Percentiles rank a stretch among this genome's conserved stretches.
Conservation (phyloP, 64 coral and sea anemone species). For the Stichodactyla helianthus region DNA sequence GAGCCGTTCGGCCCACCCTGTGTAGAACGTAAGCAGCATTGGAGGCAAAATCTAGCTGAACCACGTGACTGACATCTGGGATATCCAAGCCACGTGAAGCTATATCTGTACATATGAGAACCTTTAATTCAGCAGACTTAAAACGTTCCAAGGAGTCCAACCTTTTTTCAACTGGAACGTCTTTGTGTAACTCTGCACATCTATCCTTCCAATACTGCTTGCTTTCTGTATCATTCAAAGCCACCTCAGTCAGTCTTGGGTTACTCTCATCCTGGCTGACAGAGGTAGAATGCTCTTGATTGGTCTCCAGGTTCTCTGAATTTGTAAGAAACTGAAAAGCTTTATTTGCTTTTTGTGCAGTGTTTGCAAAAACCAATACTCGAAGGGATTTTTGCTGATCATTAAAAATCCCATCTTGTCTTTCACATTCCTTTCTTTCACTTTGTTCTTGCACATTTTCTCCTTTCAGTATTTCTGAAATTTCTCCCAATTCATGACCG, state of each 20-base stretch:
- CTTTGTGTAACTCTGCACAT: constrained; percentile 66
- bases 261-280: not conserved
- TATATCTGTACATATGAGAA: constrained; percentile 90
- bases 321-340: constrained; percentile 66
- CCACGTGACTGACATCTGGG: constrained; percentile 83
- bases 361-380: constrained; percentile 83
- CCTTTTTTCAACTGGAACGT: constrained; percentile 54
- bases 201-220: not conserved
- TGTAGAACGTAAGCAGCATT: constrained; percentile 79
- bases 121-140: constrained; percentile 46
- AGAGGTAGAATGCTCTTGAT: not conserved
- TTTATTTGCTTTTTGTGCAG: constrained; percentile 37
- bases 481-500: not conserved
- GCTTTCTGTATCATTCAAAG: not conserved
- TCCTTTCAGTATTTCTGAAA: not conserved
- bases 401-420: not conserved
- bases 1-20: constrained; percentile 83
- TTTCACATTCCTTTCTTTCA: not conserved
- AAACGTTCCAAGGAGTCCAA: constrained; percentile 52
- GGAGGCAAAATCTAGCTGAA: constrained; percentile 90
- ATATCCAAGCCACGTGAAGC: constrained; percentile 92
- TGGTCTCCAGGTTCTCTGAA: not conserved
- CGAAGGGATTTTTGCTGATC: constrained; percentile 12
- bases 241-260: not conserved
- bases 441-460: not conserved